Percentiles rank a stretch among this genome's conserved stretches.
Conservation (phyloP, 2,113 vertebrate species). For the Myotis lucifugus region DNA sequence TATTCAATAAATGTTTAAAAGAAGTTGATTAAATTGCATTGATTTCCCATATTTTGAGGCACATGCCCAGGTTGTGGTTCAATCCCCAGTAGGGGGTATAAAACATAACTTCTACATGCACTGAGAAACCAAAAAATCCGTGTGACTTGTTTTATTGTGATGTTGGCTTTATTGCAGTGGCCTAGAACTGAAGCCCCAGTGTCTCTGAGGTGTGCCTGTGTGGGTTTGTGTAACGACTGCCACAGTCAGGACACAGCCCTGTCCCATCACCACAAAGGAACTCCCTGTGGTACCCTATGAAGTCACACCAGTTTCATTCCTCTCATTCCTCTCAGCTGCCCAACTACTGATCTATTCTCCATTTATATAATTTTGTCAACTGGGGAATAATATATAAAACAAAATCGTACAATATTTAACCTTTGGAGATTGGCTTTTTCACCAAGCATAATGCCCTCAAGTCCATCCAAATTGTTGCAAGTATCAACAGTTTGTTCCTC, state of each 20-base stretch:
- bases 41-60: neutral
- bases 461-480: neutral
- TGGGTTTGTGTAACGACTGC: neutral
- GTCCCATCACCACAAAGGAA: neutral
- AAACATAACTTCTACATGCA: neutral
- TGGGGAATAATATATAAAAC: neutral
- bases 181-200: too few relatives aligned
- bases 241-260: neutral
- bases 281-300: neutral
- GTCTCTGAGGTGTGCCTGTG: too few relatives aligned
- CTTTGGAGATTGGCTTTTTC: neutral
- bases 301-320: neutral
- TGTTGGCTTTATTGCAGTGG: too few relatives aligned
- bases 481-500: neutral
- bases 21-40: constrained; percentile 18
- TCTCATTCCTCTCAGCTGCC: neutral
- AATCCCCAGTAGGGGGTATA: neutral
- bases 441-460: neutral
- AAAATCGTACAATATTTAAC: neutral
- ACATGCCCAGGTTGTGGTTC: neutral
- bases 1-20: neutral
- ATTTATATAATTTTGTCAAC: neutral
- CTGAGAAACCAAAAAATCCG: neutral
- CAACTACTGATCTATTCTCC: neutral
- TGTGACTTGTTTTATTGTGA: neutral